Evolutionary conservation across 2,888 invertebrate genomes (phyloP).

Genomic region (Theretra japonica): DNA sequence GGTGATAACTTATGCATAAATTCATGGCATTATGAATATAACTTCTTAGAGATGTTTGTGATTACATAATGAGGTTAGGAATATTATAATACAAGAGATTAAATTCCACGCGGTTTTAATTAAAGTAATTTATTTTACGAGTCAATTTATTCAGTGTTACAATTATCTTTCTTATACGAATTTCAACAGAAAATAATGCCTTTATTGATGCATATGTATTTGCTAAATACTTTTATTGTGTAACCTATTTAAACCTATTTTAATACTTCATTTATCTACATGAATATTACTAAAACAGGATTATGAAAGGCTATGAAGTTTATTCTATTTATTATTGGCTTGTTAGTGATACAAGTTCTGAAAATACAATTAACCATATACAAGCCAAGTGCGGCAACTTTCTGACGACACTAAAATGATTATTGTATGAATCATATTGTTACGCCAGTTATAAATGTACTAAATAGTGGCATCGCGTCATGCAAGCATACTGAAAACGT

Average conservation of each 20-base stretch:
- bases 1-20: background rate
- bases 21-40: background rate
- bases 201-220: too few species aligned
- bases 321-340: background rate
- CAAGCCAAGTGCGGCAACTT: conserved; percentile 20
- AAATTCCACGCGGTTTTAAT: background rate
- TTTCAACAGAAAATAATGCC: too few species aligned
- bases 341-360: background rate
- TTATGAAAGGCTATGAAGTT: background rate
- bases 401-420: conserved; percentile 33
- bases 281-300: background rate
- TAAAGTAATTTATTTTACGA: background rate
- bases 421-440: conserved; percentile 33
- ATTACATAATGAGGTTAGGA: conserved; percentile 2
- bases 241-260: too few species aligned
- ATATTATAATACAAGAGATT: conserved; percentile 5
- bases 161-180: background rate
- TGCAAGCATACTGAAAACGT: conserved; percentile 33
- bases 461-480: conserved; percentile 42
- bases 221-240: too few species aligned
- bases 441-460: conserved; percentile 35
- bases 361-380: background rate
- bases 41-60: background rate
- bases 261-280: too few species aligned
- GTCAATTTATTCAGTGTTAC: background rate